phyloP scores from a whole-genome alignment of 2,888 invertebrate genomes.

The Diloba caeruleocephala region DNA sequence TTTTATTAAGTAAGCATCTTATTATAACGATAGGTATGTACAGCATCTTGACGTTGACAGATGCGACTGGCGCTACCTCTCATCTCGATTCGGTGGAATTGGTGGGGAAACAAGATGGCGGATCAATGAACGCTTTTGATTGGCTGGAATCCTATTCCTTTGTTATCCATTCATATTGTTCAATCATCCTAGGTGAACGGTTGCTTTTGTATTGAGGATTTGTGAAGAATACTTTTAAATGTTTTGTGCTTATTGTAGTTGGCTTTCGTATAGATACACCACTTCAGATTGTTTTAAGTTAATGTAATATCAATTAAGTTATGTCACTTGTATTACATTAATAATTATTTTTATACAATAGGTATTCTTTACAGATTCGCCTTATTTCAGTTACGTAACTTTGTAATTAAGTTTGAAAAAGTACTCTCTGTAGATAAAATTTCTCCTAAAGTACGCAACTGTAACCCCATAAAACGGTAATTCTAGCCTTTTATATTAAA shows the following conservation, averaged over 20 bases:
- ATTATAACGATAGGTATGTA: constrained; percentile 38
- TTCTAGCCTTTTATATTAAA: no score
- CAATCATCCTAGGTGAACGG: constrained; percentile 32
- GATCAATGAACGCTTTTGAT: constrained; percentile 51
- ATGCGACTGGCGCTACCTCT: constrained; percentile 60
- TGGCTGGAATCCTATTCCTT: constrained; percentile 53
- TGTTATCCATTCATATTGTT: constrained; percentile 48
- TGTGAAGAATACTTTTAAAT: background rate
- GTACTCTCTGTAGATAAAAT: no score
- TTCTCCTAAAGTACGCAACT: no score
- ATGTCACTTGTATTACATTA: no score
- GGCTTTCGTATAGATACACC: background rate
- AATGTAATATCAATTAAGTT: background rate
- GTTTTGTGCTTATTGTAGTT: constrained; percentile 3
- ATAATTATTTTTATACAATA: no score
- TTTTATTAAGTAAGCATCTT: background rate
- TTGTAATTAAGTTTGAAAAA: no score
- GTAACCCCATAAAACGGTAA: no score
- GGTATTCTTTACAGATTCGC: no score
- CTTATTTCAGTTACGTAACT: no score
- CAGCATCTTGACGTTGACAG: constrained; percentile 64
- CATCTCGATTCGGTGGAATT: constrained; percentile 51
- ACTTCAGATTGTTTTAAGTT: background rate
- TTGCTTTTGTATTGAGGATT: constrained; percentile 30
- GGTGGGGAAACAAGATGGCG: constrained; percentile 78